Evolutionary conservation across 2,113 vertebrate genomes (phyloP).

Genomic region (Microtus oregoni): DNA sequence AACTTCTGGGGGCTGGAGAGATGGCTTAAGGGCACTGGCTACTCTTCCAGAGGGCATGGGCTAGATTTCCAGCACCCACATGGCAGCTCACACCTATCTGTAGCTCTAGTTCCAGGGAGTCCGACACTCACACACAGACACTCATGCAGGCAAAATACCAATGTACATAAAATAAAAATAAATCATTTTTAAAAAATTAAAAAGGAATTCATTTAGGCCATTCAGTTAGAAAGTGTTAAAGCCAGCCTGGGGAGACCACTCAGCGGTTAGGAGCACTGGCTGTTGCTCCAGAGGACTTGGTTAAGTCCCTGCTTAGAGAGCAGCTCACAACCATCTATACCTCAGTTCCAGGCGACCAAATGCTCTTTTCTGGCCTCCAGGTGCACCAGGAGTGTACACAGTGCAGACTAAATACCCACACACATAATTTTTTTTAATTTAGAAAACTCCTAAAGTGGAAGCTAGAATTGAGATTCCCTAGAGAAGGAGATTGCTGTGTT

Average conservation of each 20-base stretch:
- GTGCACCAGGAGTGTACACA: too few relatives aligned
- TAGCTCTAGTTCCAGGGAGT: too few relatives aligned
- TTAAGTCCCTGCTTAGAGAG: background rate
- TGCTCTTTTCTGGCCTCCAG: background rate
- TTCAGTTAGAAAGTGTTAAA: background rate
- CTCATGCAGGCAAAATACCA: too few relatives aligned
- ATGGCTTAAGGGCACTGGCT: too few relatives aligned
- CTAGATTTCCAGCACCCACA: too few relatives aligned
- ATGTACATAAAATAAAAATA: too few relatives aligned
- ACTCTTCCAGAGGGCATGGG: too few relatives aligned
- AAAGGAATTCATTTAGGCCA: background rate
- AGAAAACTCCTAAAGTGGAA: background rate
- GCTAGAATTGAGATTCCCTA: background rate
- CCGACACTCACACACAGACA: too few relatives aligned
- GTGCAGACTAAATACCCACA: background rate
- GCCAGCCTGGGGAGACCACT: background rate
- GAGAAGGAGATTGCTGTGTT: background rate
- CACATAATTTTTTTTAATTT: background rate
- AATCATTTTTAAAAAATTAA: too few relatives aligned
- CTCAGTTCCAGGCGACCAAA: background rate
- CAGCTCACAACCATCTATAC: background rate
- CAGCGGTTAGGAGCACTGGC: background rate
- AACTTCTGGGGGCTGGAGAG: background rate
- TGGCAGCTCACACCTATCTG: too few relatives aligned
- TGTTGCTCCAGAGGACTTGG: background rate